Evolutionary conservation across 2,888 invertebrate genomes (phyloP), one percentile per base, ranked within the genome.

Genomic region (Drosophila sordidapex): DNA sequence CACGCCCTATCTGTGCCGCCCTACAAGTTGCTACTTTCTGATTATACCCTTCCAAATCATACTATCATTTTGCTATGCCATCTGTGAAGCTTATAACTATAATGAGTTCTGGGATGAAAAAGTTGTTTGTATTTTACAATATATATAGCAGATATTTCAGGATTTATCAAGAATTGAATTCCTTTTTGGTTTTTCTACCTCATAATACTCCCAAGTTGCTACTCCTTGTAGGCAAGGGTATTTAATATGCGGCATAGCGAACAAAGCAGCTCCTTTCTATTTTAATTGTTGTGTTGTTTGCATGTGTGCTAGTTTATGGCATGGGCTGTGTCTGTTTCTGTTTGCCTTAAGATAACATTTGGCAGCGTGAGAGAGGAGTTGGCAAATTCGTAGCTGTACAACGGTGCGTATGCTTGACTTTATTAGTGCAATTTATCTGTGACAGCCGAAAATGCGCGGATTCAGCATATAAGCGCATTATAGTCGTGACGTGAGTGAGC

Each of bases 341-440:
- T 90, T 87, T 86, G 89, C 70, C 74, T 76, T 74, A 74, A 82
- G 90, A 89, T 86, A 89, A 89, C 83, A 87, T 74, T 67, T 74
- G 54, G 67, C 52, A 18, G n/a, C 11, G 40, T 27, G 57, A 35
- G 15, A 7, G 40, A 2, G 35, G 15, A 29, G 8, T 27, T 29
- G 29, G 13, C n/a, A 46, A 35, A 54, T 59, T 60, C 13, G 35
- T 40, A 36, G 52, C 36, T 54, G 69, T 58, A 87, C 78, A 76
- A 76, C 81, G 61, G 66, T 87, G 86, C 89, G 90, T 88, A 79
- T 90, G 84, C 67, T 87, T 76, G 76, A 86, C 87, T 86, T 90
- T 81, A 86, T 86, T 86, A 90, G 83, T 60, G 79, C 64, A 78
- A 86, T 86, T 89, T 83, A 86, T 83, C 70, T 80, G 66, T 77